Evolutionary conservation across 2,888 invertebrate genomes (phyloP).

Genomic region (Cheilosia grossa): DNA sequence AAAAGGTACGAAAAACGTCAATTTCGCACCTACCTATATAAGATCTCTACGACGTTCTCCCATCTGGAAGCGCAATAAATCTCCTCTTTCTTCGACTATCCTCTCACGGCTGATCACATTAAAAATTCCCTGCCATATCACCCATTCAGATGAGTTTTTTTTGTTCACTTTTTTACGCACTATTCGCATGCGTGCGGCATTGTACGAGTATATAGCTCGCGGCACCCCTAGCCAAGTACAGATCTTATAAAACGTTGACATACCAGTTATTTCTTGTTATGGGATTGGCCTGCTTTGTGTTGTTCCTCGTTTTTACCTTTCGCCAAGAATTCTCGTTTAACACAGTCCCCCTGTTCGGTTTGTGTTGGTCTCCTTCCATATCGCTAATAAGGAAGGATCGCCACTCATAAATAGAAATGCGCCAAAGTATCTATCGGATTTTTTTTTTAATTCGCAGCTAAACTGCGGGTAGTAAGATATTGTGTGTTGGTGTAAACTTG

Average conservation of each 20-base stretch:
- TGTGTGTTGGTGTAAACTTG: conserved; percentile 38
- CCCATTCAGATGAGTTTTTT: background rate
- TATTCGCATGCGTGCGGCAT: conserved; percentile 33
- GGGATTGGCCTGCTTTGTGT: conserved; percentile 66
- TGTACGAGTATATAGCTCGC: background rate
- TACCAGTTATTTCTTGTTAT: conserved; percentile 63
- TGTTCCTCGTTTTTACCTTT: conserved; percentile 30
- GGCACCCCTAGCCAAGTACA: conserved; percentile 55
- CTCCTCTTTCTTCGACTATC: background rate
- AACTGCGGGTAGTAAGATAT: conserved; percentile 20
- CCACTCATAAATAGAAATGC: conserved; percentile 27
- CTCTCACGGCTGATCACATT: background rate
- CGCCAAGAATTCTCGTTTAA: conserved; percentile 37
- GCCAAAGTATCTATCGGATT: conserved; percentile 33
- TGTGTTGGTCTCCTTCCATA: conserved; percentile 7
- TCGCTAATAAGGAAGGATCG: conserved; percentile 60
- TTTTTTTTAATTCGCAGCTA: conserved; percentile 25
- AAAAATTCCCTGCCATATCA: no score
- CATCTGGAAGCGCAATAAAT: conserved; percentile 20
- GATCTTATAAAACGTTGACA: conserved; percentile 47
- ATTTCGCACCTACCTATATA: no score
- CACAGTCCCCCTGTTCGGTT: background rate
- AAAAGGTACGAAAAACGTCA: no score
- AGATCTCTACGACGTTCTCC: no score
- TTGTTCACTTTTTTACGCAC: conserved; percentile 17